Percentiles rank a stretch among this genome's conserved stretches.
Conservation (phyloP, 2,113 vertebrate species). For the Daphoenositta chrysoptera region DNA sequence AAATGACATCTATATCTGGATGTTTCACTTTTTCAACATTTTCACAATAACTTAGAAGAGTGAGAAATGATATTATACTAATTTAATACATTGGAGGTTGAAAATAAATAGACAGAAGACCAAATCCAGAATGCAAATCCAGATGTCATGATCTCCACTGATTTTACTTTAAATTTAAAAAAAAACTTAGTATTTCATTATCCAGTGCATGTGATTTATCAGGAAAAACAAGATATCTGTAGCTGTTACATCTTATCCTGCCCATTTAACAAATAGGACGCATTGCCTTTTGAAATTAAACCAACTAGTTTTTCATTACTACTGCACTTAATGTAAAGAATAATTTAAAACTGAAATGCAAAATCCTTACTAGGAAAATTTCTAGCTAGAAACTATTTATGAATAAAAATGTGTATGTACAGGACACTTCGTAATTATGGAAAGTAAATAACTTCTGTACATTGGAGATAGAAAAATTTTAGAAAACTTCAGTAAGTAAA, state of each 20-base stretch:
- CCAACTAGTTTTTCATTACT: background rate
- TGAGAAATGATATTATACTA: background rate
- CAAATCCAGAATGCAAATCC: background rate
- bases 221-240: background rate
- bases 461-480: background rate
- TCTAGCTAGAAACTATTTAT: background rate
- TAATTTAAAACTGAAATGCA: background rate
- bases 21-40: background rate
- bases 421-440: background rate
- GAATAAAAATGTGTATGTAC: background rate
- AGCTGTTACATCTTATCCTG: background rate
- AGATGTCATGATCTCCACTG: background rate
- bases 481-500: background rate
- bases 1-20: background rate
- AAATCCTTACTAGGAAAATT: background rate
- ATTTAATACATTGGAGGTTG: background rate
- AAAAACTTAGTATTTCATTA: background rate
- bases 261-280: background rate
- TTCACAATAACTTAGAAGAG: background rate
- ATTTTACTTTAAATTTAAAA: background rate
- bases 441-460: background rate
- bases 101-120: background rate
- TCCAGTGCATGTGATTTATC: background rate
- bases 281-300: background rate
- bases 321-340: background rate